Evolutionary conservation across 2,888 invertebrate species (phyloP).

Genomic region (Campoletis raptor): DNA sequence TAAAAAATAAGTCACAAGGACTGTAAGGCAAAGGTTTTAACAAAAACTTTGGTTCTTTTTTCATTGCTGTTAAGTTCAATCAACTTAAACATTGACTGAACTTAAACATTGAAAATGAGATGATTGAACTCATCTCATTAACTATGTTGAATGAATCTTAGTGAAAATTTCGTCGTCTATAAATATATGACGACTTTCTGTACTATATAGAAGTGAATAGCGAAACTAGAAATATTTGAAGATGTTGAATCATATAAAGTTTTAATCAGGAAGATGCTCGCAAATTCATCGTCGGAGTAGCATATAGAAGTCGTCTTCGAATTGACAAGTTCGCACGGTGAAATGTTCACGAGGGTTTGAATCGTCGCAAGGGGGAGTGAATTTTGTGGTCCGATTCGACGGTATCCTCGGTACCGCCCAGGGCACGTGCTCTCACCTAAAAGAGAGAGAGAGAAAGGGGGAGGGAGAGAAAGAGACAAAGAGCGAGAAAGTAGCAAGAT

Average conservation of each 20-base stretch:
- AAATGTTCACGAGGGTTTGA: slow-evolving; percentile 44
- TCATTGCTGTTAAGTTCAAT: too few relatives aligned
- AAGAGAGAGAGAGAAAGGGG: slow-evolving; percentile 70
- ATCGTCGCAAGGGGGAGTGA: slow-evolving; percentile 68
- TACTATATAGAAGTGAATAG: not conserved
- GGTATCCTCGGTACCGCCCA: slow-evolving; percentile 78
- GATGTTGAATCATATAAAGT: slow-evolving; percentile 24
- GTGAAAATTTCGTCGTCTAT: not conserved
- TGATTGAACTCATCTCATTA: too few relatives aligned
- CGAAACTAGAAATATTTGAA: not conserved
- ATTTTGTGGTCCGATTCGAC: slow-evolving; percentile 82
- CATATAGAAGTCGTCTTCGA: slow-evolving; percentile 57
- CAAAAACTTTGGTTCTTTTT: too few relatives aligned
- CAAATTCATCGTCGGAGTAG: slow-evolving; percentile 32
- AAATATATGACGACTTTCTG: not conserved
- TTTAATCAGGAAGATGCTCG: slow-evolving; percentile 52
- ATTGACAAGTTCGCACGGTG: slow-evolving; percentile 69
- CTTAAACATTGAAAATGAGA: too few relatives aligned
- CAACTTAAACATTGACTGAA: too few relatives aligned
- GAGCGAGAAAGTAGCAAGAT: slow-evolving; percentile 17
- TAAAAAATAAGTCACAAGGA: too few relatives aligned
- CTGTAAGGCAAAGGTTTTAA: too few relatives aligned
- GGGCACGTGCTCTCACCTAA: slow-evolving; percentile 65
- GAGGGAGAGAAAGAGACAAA: slow-evolving; percentile 69
- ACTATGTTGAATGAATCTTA: not conserved